These are phyloP conservation scores for Diadumene lineata DNA, from an alignment of 92 coral and sea anemone genomes.

Conservation along the genomic window DNA sequence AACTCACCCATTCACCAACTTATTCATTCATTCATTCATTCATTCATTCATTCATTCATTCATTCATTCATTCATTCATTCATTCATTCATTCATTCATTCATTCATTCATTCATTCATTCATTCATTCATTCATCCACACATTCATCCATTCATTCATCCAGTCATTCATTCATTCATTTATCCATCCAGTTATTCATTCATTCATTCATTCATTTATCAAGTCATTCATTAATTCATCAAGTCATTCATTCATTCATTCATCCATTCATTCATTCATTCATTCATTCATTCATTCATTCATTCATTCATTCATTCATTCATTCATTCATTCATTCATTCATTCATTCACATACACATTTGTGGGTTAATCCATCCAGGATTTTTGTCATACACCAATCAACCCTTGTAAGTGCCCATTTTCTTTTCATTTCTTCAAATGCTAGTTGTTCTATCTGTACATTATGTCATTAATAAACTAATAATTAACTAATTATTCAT, in stretches of 20 bases:
- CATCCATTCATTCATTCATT: neutral
- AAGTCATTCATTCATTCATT: neutral
- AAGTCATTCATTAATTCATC: neutral
- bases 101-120: neutral
- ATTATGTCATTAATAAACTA: no score
- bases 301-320: constrained; percentile 1
- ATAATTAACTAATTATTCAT: no score
- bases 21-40: no score
- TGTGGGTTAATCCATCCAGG: no score
- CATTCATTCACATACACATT: neutral
- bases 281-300: neutral
- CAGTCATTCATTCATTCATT: neutral
- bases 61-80: neutral
- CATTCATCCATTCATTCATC: neutral
- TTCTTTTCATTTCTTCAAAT: no score
- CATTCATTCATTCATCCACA: neutral
- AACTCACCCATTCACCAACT: no score
- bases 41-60: neutral
- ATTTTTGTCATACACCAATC: no score
- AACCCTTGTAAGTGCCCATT: no score
- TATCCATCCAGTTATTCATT: no score
- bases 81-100: neutral
- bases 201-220: neutral
- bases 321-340: neutral
- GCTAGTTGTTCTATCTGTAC: no score